Base-by-base conservation (phyloP, 2,888 invertebrate species). In the Arenicola marina region DNA sequence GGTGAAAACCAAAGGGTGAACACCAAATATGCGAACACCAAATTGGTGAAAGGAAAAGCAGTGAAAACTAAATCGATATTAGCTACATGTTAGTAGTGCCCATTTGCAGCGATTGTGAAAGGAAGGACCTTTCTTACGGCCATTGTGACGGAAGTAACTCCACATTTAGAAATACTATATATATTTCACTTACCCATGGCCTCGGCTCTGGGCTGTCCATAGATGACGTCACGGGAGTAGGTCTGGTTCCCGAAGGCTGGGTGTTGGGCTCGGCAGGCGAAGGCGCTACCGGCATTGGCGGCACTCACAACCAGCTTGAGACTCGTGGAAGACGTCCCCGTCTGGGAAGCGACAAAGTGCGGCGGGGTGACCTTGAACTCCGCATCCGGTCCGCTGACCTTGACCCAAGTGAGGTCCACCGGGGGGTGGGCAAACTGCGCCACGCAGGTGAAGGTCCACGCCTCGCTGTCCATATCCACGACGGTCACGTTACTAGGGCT, bases 371-470 rank as follows among this genome's bases (percentile, higher is more conserved):
- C 15, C 15, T 18, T 24, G 33, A 31, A 53, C 15, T 53, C 53
- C 31, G 4, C 29, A 24, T 31, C 53, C 24, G 53, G 53, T 11
- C 53, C 53, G 29, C 31, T 15, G 11, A 53, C 26, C 38, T 59
- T 59, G 15, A 59, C 33, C 59, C 59, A 59, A 1, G 48, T n/a
- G 24, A 59, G 51, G 21, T 29, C 24, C 11, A 59, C 59, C 18
- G 59, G 59, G 24, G 59, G 59, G 34, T 24, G 34, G 38, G 51
- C 59, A 34, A 51, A 59, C 31, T 59, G 59, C 18, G 51, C 51
- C n/a, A 34, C 32, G 34, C 59, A 59, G 4, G 59, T 51, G 59
- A 59, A 59, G n/a, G 59, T 51, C 59, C 53, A 53, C 7, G 53
- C 15, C 31, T 32, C 24, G 33, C 24, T 53, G n/a, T 11, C n/a